phyloP scores from a whole-genome alignment of 1,140 invertebrate genomes.

The Saxidomus purpurata region DNA sequence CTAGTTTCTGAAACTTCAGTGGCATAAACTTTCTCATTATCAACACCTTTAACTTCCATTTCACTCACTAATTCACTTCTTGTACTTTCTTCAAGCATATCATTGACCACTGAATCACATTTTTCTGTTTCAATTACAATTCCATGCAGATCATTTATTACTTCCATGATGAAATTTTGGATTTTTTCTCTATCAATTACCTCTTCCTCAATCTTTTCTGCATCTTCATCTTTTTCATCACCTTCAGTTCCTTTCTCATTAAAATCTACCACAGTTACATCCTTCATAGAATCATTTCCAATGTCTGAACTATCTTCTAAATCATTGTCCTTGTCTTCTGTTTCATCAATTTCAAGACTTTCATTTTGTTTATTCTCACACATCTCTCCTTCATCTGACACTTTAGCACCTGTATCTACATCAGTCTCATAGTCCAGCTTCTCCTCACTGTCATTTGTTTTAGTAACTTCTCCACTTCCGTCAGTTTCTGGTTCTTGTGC shows the following conservation, averaged over 20 bases:
- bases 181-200: slow-evolving; percentile 31
- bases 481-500: not conserved
- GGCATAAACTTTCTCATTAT: not conserved
- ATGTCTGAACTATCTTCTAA: not conserved
- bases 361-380: not conserved
- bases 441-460: not conserved
- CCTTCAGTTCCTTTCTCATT: not conserved
- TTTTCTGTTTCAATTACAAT: slow-evolving; percentile 41
- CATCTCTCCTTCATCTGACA: not conserved
- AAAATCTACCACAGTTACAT: not conserved
- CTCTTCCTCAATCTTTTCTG: not conserved
- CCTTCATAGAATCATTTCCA: not conserved
- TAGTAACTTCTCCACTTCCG: not conserved
- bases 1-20: not conserved
- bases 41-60: not conserved
- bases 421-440: not conserved
- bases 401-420: not conserved
- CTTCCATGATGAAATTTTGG: slow-evolving; percentile 29
- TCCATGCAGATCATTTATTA: slow-evolving; percentile 47
- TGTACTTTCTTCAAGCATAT: not conserved
- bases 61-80: not conserved
- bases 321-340: not conserved
- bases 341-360: not conserved
- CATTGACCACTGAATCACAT: slow-evolving; percentile 25
- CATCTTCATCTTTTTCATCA: not conserved